Base-by-base conservation (phyloP, 2,888 invertebrate species). In the Serrognathus titanus region DNA sequence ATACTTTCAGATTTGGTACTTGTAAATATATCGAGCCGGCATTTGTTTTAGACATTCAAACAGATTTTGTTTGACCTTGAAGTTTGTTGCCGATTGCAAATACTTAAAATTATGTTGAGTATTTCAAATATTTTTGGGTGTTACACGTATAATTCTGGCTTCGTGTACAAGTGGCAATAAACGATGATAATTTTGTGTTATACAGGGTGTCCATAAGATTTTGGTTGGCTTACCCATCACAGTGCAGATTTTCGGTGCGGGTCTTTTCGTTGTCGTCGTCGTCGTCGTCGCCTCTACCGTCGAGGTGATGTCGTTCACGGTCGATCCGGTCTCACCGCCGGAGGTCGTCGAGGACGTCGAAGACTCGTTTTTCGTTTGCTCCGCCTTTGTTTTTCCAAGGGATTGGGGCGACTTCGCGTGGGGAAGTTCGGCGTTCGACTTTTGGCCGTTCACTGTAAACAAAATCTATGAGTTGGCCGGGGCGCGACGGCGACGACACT, bases 191-290 rank as follows among this genome's bases (percentile, higher is more conserved):
- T n/a, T n/a, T 39, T 39, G 39, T 5, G 5, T 40, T 40, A 41
- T 13, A 24, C 51, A 31, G 13, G 12, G 24, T 31, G 24, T 31
- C 6, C 24, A 31, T 2, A 31, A 6, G 6, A 31, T n/a, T n/a
- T n/a, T n/a, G n/a, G 31, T 35, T 37, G 36, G 24, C 75, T 70
- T 70, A 80, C 80, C 80, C 80, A 80, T 80, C 7, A 80, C 77
- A 48, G 75, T 63, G 66, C 80, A 80, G 43, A 71, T 70, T 59
- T 71, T 71, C 35, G 74, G 72, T n/a, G 65, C 60, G 37, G 66
- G 58, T 20, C 67, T 66, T 11, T 73, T 65, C 38, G 66, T 69
- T 9, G 62, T 53, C 20, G 62, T 62, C 24, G 40, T 62, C 24
- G 40, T 66, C 62, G 12, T 53, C 57, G 49, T 48, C 55, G 39